Conservation (phyloP, 2,888 invertebrate species). For the Diabrotica balteata region DNA sequence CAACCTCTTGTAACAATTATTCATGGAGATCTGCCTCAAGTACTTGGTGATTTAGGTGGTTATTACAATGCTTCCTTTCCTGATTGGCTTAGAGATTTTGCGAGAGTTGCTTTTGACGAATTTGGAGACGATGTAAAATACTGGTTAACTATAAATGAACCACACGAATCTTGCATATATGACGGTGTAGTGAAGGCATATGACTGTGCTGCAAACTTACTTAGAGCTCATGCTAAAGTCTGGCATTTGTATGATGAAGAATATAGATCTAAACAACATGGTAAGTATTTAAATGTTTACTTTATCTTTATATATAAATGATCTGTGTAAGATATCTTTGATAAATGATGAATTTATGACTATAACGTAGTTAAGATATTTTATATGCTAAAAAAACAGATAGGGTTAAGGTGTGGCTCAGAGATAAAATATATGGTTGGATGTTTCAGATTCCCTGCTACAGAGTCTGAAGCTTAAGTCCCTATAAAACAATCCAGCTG, state of each 20-base stretch:
- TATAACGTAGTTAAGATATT: no score
- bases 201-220: conserved; percentile 17
- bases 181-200: conserved; percentile 19
- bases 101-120: conserved; percentile 19
- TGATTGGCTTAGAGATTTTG: conserved; percentile 22
- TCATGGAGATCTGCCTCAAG: conserved; percentile 27
- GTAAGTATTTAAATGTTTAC: background rate
- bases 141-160: conserved; percentile 31
- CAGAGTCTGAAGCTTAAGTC: no score
- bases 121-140: conserved; percentile 28
- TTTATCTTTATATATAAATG: no score
- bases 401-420: no score
- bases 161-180: conserved; percentile 21
- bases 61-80: conserved; percentile 20
- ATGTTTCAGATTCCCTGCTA: no score
- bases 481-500: no score
- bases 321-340: no score
- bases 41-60: conserved; percentile 21
- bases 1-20: conserved; percentile 25
- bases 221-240: conserved; percentile 16
- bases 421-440: no score
- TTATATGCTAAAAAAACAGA: no score
- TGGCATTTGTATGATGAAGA: conserved; percentile 24
- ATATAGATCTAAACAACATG: conserved; percentile 18
- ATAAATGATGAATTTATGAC: no score